Evolutionary conservation across 1,140 invertebrate species (phyloP).

Genomic region (Trissolcus basalis): DNA sequence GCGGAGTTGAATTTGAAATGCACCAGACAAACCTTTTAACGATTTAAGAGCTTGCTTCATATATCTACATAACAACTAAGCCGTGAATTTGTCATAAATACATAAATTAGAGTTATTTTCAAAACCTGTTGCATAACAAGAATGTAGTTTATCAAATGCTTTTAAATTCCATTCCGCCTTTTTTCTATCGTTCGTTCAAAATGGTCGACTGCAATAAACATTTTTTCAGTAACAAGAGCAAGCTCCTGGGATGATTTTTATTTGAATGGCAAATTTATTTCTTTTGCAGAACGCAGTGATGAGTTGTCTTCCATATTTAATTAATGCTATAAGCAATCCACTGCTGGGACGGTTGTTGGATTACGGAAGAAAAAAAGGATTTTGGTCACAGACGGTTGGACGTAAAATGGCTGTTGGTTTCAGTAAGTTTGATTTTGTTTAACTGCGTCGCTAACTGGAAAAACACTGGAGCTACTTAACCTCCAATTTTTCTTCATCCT

Average conservation of each 20-base stretch:
- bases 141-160: not conserved
- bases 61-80: not conserved
- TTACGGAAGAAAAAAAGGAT: conserved; percentile 77
- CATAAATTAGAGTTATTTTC: conserved; percentile 2
- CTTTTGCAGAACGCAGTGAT: conserved; percentile 77
- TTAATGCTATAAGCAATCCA: conserved; percentile 83
- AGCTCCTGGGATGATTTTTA: no score
- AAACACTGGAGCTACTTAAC: no score
- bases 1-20: no score
- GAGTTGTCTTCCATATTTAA: conserved; percentile 83
- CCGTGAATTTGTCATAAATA: conserved; percentile 4
- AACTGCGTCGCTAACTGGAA: no score
- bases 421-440: conserved; percentile 76
- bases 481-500: no score
- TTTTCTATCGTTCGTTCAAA: no score
- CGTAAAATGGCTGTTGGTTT: conserved; percentile 83
- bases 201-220: no score
- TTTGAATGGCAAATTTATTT: conserved; percentile 26
- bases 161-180: not conserved
- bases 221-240: no score
- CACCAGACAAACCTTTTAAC: no score
- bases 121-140: not conserved
- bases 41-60: not conserved
- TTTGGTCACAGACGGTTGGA: conserved; percentile 80
- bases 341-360: conserved; percentile 81